Evolutionary conservation across 2,888 invertebrate genomes (phyloP), one percentile per base, ranked within the genome.

Genomic region (Diplolepis rosae): DNA sequence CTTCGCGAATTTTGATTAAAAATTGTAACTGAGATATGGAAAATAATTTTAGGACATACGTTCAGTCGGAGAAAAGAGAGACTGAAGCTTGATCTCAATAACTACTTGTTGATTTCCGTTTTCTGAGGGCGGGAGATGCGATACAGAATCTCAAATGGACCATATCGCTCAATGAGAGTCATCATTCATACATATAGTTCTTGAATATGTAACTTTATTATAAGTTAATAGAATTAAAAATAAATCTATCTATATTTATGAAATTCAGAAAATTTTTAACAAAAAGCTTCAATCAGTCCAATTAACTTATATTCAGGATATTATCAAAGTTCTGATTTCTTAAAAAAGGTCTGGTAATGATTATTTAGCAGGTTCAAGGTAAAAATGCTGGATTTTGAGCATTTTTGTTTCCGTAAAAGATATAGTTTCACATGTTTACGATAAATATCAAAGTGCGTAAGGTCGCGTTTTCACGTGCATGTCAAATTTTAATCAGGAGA

Each of bases 121-220:
- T 7, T 22, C 6, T 45, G 18, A 45, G 18, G 18, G 45, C 18
- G 18, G 9, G n/a, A 6, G 61, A 61, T 61, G 39, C 2, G 27
- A 61, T 24, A 35, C 7, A 24, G n/a, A 61, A 61, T 61, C 61
- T 61, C 61, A n/a, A 24, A 22, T 61, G 61, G 35, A 39, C 61
- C 61, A 18, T 54, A 9, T 32, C 35, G 22, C 45, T 45, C 3
- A 45, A 45, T 45, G 45, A 2, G 45, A 42, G n/a, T n/a, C n/a
- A n/a, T 13, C 11, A 13, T n/a, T n/a, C n/a, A n/a, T n/a, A n/a
- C n/a, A n/a, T n/a, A n/a, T n/a, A n/a, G n/a, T n/a, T n/a, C n/a
- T n/a, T n/a, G n/a, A n/a, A n/a, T n/a, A n/a, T n/a, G n/a, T n/a
- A n/a, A n/a, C n/a, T n/a, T n/a, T n/a, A n/a, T n/a, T n/a, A n/a